A percentile compares a stretch with the other conserved stretches of the same genome.
Evolutionary conservation across 2,888 invertebrate genomes (phyloP).

Genomic region (Xylota sylvarum): DNA sequence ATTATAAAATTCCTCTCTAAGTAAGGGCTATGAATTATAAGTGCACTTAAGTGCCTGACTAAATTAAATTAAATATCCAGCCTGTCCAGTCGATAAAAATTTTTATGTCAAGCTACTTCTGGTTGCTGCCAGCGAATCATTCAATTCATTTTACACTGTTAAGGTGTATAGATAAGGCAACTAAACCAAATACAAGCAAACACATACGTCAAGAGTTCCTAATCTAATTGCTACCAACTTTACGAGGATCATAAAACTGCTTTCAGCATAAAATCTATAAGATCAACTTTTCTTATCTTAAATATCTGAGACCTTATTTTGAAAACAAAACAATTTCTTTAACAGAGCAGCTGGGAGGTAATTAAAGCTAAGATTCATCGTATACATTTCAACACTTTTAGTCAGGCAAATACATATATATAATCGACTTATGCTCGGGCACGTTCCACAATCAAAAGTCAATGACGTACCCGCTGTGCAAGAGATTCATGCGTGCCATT

Average conservation of each 20-base stretch:
- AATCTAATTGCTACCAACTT: conserved; percentile 40
- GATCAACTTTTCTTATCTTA: conserved; percentile 38
- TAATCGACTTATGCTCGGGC: conserved; percentile 25
- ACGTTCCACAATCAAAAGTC: conserved; percentile 61
- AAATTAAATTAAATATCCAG: conserved; percentile 29
- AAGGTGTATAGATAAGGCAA: neutral
- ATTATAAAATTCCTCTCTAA: conserved; percentile 4
- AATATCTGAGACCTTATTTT: conserved; percentile 14
- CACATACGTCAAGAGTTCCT: conserved; percentile 23
- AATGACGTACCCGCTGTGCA: conserved; percentile 48
- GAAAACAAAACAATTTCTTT: conserved; percentile 15
- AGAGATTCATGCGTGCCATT: conserved; percentile 63
- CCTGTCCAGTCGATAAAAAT: conserved; percentile 26
- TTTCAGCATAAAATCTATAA: conserved; percentile 13
- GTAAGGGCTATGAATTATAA: conserved; percentile 20
- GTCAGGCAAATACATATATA: neutral
- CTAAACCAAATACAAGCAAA: conserved; percentile 7
- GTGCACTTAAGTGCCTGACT: conserved; percentile 24
- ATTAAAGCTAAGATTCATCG: conserved; percentile 31
- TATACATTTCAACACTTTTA: conserved; percentile 53
- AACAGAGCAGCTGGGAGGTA: conserved; percentile 17
- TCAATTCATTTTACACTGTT: conserved; percentile 53
- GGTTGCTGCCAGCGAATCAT: conserved; percentile 22
- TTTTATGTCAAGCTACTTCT: conserved; percentile 25
- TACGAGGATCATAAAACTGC: conserved; percentile 36